A percentile compares a stretch with the other conserved stretches of the same genome.
Evolutionary conservation across 2,888 invertebrate genomes (phyloP).

Genomic region (Eupithecia vulgata): DNA sequence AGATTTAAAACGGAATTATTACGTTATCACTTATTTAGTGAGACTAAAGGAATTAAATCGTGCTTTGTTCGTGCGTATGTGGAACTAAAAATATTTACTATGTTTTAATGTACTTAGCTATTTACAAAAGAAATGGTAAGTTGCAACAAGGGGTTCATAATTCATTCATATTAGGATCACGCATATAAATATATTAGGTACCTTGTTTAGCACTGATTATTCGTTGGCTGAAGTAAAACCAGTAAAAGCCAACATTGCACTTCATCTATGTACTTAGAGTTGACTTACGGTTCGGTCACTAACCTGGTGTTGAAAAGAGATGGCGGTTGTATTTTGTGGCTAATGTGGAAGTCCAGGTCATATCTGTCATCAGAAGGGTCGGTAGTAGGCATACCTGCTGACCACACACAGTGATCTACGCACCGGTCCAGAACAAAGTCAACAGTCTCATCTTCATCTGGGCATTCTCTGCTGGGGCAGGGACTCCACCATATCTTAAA

Average conservation of each 20-base stretch:
- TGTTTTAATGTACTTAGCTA: background rate
- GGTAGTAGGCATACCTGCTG: constrained; percentile 69
- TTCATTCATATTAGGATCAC: too few relatives aligned
- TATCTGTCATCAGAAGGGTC: constrained; percentile 76
- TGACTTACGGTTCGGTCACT: background rate
- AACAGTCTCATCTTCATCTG: constrained; percentile 88
- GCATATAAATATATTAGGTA: too few relatives aligned
- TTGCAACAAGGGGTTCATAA: background rate
- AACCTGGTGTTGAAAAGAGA: constrained; percentile 72
- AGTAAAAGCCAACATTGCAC: background rate
- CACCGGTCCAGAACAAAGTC: constrained; percentile 89
- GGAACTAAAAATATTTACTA: background rate
- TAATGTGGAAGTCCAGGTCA: constrained; percentile 83
- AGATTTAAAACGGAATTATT: constrained; percentile 43
- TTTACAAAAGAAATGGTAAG: background rate
- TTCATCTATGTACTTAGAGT: background rate
- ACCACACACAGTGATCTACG: constrained; percentile 88
- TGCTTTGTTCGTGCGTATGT: constrained; percentile 26
- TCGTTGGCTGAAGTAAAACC: background rate
- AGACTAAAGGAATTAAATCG: constrained; percentile 46
- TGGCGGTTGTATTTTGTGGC: constrained; percentile 75
- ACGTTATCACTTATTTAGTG: constrained; percentile 55
- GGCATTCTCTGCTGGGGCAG: constrained; percentile 91
- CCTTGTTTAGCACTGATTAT: too few relatives aligned
- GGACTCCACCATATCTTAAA: constrained; percentile 92